Conservation (phyloP, 2,797 vertebrate genomes). For the Enteromius viviparus region DNA sequence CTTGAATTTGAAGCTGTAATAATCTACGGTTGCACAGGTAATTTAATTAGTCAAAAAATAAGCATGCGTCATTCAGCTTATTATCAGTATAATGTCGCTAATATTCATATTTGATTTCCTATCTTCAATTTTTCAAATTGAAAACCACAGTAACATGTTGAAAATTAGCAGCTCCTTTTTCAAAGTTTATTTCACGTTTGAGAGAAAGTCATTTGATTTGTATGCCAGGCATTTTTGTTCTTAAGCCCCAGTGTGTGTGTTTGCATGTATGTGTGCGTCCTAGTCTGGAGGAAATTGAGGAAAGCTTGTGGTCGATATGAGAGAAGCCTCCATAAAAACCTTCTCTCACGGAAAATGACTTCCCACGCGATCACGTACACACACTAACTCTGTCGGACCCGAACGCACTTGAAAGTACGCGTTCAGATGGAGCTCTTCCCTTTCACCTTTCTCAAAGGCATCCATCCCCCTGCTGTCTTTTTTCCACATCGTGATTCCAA, state of each 20-base stretch:
- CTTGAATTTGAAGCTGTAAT: neutral
- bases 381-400: constrained; percentile 30
- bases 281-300: constrained; percentile 67
- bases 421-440: constrained; percentile 49
- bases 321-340: constrained; percentile 76
- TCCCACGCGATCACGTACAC: constrained; percentile 68
- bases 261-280: constrained; percentile 19
- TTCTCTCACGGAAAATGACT: constrained; percentile 77
- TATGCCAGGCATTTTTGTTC: constrained; percentile 29
- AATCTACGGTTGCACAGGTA: neutral
- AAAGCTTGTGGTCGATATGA: constrained; percentile 76
- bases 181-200: neutral
- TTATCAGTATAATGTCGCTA: neutral
- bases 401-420: constrained; percentile 23
- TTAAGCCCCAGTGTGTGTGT: constrained; percentile 33
- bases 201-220: constrained; percentile 37
- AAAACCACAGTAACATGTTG: neutral
- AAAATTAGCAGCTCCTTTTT: neutral
- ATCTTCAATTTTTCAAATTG: neutral
- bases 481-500: constrained; percentile 55
- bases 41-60: constrained; percentile 23
- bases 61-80: neutral
- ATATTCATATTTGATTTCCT: neutral
- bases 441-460: constrained; percentile 60
- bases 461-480: constrained; percentile 57